Base-by-base conservation (phyloP, 2,888 invertebrate species). In the Miltochrista miniata region DNA sequence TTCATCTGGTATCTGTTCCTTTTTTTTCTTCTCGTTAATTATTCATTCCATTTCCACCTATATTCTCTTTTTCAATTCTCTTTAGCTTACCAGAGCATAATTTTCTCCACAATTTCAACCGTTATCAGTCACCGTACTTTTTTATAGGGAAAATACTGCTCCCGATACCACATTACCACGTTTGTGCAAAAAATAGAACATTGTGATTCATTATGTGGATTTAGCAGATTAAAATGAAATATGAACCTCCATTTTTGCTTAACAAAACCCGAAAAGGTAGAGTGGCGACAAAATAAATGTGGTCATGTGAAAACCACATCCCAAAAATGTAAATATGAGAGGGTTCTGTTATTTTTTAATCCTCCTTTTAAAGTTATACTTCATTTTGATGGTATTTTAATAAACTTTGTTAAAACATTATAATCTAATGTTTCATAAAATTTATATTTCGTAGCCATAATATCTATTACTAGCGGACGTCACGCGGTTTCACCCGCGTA, bases 241-340 rank as follows among this genome's bases (percentile, higher is more conserved):
- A 58, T 51, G 61, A 50, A 45, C 43, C 38, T 35, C 42, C 14
- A 61, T 64, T 50, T 49, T 49, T 43, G 41, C 33, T 41, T 29
- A 35, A 54, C 36, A 37, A 46, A 39, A 34, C 36, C 10, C 34
- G 43, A 51, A 51, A 51, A 36, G 51, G 40, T 31, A 43, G n/a
- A n/a, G 38, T 38, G 49, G 54, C 48, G 65, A 62, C 66, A 47
- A 48, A 59, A 66, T 56, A 41, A 56, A 50, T 62, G 53, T 50
- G 64, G 64, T 50, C 49, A 4, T 24, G 29, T 52, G 37, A 37
- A 58, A 55, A 54, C 56, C 66, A 54, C 59, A 50, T 61, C 18
- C 50, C 59, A 45, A 55, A n/a, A 51, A 46, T 51, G 46, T 31
- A 34, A 55, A 53, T 38, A 56, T 49, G 41, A 51, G 42, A 48